Percentiles rank a stretch among this genome's conserved stretches.
Conservation (phyloP, 2,113 vertebrate genomes). For the Apteryx owenii region DNA sequence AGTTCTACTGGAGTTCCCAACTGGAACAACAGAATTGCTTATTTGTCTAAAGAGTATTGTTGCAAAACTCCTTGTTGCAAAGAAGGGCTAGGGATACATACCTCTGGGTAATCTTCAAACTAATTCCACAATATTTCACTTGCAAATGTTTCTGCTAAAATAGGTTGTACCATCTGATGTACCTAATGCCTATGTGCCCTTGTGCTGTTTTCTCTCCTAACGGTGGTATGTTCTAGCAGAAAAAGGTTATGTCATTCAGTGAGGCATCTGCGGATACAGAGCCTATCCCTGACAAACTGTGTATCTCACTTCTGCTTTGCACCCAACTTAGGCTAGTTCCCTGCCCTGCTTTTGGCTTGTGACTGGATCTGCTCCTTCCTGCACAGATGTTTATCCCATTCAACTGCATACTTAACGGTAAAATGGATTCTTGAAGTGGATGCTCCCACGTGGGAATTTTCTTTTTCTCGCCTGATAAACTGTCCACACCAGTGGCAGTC, state of each 20-base stretch:
- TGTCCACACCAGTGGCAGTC: constrained; percentile 15
- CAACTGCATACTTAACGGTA: constrained; percentile 35
- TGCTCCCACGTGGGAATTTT: background rate
- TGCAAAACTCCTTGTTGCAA: background rate
- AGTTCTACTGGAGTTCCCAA: background rate
- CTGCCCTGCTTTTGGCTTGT: background rate
- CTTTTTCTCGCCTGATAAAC: constrained; percentile 30
- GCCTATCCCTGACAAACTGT: background rate
- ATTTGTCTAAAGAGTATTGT: background rate
- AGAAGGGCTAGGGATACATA: background rate
- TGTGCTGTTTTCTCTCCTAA: background rate
- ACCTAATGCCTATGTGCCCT: background rate
- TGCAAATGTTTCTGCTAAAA: background rate
- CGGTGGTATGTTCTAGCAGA: background rate
- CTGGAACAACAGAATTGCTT: background rate
- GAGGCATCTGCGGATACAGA: background rate
- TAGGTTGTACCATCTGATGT: background rate
- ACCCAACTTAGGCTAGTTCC: background rate
- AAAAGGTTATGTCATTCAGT: background rate
- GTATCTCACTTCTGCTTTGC: background rate
- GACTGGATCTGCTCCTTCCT: constrained; percentile 8
- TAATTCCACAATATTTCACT: background rate
- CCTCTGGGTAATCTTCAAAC: background rate
- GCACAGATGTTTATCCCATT: constrained; percentile 55
- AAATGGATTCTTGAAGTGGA: constrained; percentile 37